Evolutionary conservation across 2,888 invertebrate genomes (phyloP), one percentile per base, ranked within the genome.

Genomic region (Buathra laborator): DNA sequence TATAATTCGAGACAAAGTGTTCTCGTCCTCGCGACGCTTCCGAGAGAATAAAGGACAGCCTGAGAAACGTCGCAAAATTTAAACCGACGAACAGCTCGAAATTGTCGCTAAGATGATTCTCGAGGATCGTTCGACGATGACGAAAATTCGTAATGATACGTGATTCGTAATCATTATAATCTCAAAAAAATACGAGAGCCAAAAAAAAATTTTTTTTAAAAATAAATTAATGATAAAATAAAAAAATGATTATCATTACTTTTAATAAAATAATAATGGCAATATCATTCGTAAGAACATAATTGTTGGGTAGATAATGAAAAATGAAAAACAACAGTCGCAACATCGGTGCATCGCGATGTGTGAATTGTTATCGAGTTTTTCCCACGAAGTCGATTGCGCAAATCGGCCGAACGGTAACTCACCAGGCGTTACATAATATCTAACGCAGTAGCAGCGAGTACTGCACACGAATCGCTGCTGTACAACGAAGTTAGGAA

Each of bases 1-100:
- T 83, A 68, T 83, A 79, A 83, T 83, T 75, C 64, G 83, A 75
- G 83, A 9, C 74, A 19, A 75, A 79, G 79, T 79, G 70, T 74
- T 44, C 51, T 32, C 19, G 19, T 19, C 19, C 46, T 29, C 68
- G 67, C 19, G 43, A 68, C 14, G 29, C 24, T 68, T 62, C 9
- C 56, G 9, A 37, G 43, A 66, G 51, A 43, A 56, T 43, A 43
- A n/a, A 14, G 16, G 74, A 46, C 44, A 46, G 46, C 43, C 16
- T 2, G n/a, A 32, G 29, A 43, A 14, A 37, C 12, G 14, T 44
- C 29, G 64, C 14, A 64, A 29, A 72, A 14, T 48, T 64, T 48
- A 46, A 14, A 37, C 37, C 16, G n/a, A 16, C 37, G 6, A 37
- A 46, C 16, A 10, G 24, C 74, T 64, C 5, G 48, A 16, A 44